Evolutionary conservation across 2,888 invertebrate genomes (phyloP).

Genomic region (Drosophila paranaensis): DNA sequence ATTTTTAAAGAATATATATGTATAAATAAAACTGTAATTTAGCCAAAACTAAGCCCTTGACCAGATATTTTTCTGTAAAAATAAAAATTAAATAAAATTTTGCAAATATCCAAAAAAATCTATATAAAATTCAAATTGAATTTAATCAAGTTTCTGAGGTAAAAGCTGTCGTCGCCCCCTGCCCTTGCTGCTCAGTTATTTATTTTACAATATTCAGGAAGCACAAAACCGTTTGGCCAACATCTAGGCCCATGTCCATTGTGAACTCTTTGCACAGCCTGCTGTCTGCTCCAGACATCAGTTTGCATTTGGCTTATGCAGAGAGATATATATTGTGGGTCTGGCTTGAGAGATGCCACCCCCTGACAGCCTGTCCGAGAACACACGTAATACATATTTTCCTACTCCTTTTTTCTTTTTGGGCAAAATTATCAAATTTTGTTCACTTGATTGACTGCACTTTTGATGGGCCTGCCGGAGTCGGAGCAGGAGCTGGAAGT

Average conservation of each 20-base stretch:
- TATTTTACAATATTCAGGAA: conserved; percentile 17
- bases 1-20: too few species aligned
- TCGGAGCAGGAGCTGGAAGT: not conserved
- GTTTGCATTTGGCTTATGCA: not conserved
- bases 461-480: conserved; percentile 57
- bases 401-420: conserved; percentile 23
- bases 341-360: not conserved
- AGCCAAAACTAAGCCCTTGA: too few species aligned
- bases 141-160: conserved; percentile 6
- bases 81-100: not conserved
- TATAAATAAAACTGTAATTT: too few species aligned
- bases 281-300: conserved; percentile 25
- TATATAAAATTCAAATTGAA: not conserved
- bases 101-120: not conserved
- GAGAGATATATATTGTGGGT: not conserved
- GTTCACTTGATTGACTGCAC: conserved; percentile 77
- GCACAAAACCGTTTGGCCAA: not conserved
- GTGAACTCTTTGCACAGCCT: conserved; percentile 9
- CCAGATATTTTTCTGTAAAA: not conserved
- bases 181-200: conserved; percentile 9
- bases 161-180: not conserved
- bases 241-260: conserved; percentile 4
- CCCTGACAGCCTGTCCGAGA: conserved; percentile 2
- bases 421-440: conserved; percentile 62
- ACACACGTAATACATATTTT: conserved; percentile 5